These are phyloP conservation scores for Polypterus senegalus DNA, from an alignment of 2,113 vertebrate species.

Conservation along the genomic window DNA sequence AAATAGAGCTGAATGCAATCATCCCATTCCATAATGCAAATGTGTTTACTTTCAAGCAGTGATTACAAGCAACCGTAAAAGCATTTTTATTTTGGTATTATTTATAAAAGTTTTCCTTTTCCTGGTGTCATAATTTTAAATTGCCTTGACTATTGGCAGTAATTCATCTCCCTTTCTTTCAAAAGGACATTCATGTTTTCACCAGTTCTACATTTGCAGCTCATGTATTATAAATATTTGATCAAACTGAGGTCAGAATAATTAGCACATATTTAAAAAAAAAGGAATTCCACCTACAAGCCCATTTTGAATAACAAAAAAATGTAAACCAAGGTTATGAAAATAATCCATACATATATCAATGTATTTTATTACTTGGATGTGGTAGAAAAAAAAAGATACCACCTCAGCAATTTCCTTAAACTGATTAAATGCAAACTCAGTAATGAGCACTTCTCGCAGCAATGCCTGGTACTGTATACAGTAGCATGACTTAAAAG, in stretches of 20 bases:
- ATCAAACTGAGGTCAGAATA: constrained; percentile 2
- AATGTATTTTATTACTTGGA: too few relatives aligned
- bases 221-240: constrained; percentile 1
- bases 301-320: neutral
- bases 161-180: too few relatives aligned
- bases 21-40: too few relatives aligned
- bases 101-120: too few relatives aligned
- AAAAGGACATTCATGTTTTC: too few relatives aligned
- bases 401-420: constrained; percentile 1
- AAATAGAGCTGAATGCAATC: too few relatives aligned
- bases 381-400: constrained; percentile 4
- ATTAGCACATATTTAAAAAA: constrained; percentile 3
- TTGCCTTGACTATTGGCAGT: too few relatives aligned
- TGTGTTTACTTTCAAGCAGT: too few relatives aligned
- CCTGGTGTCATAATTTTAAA: too few relatives aligned
- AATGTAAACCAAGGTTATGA: constrained; percentile 1
- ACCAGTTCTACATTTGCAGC: too few relatives aligned
- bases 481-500: constrained; percentile 12
- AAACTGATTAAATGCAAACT: constrained; percentile 11
- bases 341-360: constrained; percentile 2
- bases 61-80: too few relatives aligned
- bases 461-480: constrained; percentile 7
- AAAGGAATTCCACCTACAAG: neutral
- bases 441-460: constrained; percentile 4
- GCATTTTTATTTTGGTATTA: too few relatives aligned